These are phyloP conservation scores for Mamestra configurata DNA, from an alignment of 1,140 invertebrate genomes.

Conservation along the genomic window DNA sequence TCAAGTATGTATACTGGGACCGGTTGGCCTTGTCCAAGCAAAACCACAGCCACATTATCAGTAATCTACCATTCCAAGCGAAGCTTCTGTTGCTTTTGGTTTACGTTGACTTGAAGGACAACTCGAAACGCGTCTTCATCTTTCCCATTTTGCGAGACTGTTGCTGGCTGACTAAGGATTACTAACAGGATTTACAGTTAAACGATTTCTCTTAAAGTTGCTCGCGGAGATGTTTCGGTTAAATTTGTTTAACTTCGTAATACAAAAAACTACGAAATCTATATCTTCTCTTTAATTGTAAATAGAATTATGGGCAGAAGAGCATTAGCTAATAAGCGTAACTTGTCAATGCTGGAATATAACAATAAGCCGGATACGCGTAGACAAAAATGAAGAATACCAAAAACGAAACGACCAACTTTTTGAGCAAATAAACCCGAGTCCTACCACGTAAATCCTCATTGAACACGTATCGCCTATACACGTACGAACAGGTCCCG, in stretches of 20 bases:
- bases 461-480: constrained; percentile 26
- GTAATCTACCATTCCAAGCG: constrained; percentile 21
- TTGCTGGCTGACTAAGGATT: constrained; percentile 12
- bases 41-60: constrained; percentile 26
- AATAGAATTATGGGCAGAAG: not conserved
- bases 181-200: constrained; percentile 33
- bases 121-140: not conserved
- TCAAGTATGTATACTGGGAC: constrained; percentile 46
- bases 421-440: not conserved
- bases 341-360: not conserved
- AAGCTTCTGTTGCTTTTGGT: constrained; percentile 8
- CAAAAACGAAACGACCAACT: not conserved
- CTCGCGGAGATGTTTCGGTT: constrained; percentile 10
- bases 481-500: constrained; percentile 21
- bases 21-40: constrained; percentile 58
- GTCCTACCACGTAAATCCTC: constrained; percentile 11
- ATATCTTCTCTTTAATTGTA: not conserved
- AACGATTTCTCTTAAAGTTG: constrained; percentile 23
- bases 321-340: not conserved
- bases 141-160: constrained; percentile 9
- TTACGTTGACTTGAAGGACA: constrained; percentile 1
- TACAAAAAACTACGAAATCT: not conserved
- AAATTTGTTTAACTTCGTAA: not conserved
- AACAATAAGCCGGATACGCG: not conserved
- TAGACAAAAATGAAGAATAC: not conserved